These are phyloP conservation scores for Pelodiscus sinensis DNA, from an alignment of 2,113 vertebrate genomes.

Conservation along the genomic window DNA sequence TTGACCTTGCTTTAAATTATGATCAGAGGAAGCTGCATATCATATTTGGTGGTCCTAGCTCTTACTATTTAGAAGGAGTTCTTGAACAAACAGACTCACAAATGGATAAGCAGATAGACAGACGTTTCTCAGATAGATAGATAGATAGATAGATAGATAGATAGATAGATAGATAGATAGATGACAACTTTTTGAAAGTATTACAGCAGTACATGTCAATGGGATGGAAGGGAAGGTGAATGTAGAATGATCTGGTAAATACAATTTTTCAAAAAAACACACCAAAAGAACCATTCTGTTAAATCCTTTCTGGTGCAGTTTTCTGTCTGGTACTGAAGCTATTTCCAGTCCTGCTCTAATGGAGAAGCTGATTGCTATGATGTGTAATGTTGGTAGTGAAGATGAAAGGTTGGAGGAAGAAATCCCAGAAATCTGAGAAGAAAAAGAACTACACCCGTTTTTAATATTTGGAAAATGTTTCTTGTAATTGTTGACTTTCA, in stretches of 20 bases:
- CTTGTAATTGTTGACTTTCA: constrained; percentile 12
- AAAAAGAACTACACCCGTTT: neutral
- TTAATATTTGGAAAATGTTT: neutral
- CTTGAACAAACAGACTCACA: too few relatives aligned
- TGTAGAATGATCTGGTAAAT: neutral
- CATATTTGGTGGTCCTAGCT: too few relatives aligned
- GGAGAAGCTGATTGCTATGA: neutral
- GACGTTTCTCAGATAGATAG: too few relatives aligned
- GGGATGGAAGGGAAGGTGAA: neutral
- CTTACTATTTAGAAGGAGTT: too few relatives aligned
- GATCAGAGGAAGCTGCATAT: too few relatives aligned
- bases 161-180: too few relatives aligned
- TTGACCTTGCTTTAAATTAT: too few relatives aligned
- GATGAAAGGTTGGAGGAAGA: neutral
- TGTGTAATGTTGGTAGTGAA: neutral
- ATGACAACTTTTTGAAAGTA: neutral
- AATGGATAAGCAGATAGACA: too few relatives aligned
- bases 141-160: neutral
- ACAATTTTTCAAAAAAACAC: neutral
- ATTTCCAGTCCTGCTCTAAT: neutral
- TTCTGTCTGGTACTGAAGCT: neutral
- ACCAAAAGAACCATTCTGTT: neutral
- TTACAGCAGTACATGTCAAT: neutral
- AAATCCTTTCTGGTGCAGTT: neutral
- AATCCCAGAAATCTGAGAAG: neutral